These are phyloP conservation scores for Pluvianellus socialis DNA, from an alignment of 2,113 vertebrate species.

Conservation along the genomic window DNA sequence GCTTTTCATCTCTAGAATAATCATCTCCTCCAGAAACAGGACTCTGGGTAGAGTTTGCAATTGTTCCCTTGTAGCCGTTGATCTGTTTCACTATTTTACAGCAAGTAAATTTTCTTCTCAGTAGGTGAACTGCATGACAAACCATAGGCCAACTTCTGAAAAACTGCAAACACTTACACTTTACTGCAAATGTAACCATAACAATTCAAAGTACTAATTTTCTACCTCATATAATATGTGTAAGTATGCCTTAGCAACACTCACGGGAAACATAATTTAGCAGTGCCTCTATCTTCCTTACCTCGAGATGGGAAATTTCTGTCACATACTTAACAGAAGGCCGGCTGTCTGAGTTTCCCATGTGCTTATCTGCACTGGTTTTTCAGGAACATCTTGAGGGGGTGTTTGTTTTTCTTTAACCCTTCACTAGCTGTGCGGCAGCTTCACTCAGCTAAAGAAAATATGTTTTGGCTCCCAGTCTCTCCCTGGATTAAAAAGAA, in stretches of 20 bases:
- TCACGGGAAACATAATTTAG: conserved; percentile 70
- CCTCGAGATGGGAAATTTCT: conserved; percentile 63
- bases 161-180: conserved; percentile 68
- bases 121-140: conserved; percentile 36
- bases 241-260: conserved; percentile 65
- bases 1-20: neutral
- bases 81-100: conserved; percentile 12
- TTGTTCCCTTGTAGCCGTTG: neutral
- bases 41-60: neutral
- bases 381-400: conserved; percentile 39
- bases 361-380: conserved; percentile 40
- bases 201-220: conserved; percentile 70
- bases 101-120: conserved; percentile 62
- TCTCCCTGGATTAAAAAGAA: neutral
- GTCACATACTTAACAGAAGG: conserved; percentile 60
- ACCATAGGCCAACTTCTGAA: conserved; percentile 57
- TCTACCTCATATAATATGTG: conserved; percentile 62
- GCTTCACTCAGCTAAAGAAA: neutral
- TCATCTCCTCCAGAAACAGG: neutral
- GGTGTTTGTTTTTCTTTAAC: conserved; percentile 57
- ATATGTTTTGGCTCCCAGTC: neutral
- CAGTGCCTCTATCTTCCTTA: conserved; percentile 51
- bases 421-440: neutral
- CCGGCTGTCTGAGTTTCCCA: conserved; percentile 23
- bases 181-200: conserved; percentile 59